Conservation (phyloP, 2,113 vertebrate species). For the Origma solitaria region DNA sequence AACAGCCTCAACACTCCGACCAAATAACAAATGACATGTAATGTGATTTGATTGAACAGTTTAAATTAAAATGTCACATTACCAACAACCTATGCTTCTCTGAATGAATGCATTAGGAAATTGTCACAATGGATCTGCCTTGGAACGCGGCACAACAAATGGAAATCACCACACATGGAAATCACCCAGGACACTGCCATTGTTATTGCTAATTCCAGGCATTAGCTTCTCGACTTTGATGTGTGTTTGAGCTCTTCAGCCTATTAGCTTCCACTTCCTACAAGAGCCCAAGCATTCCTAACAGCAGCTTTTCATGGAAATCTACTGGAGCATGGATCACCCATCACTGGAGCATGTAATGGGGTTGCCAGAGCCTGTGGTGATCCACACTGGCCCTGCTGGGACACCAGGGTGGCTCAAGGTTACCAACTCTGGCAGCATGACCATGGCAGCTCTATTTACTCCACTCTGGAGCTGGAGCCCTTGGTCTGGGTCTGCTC, state of each 20-base stretch:
- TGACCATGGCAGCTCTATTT: not conserved
- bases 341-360: not conserved
- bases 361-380: not conserved
- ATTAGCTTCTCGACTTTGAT: conserved; percentile 39
- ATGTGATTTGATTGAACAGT: not conserved
- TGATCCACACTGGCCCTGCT: not conserved
- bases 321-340: not conserved
- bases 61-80: not conserved
- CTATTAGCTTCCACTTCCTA: not conserved
- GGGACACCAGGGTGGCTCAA: not conserved
- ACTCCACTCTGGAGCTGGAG: not conserved
- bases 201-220: not conserved
- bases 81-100: not conserved
- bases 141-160: not conserved
- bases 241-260: not conserved
- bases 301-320: not conserved
- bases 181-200: not conserved
- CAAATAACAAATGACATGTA: not conserved
- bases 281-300: not conserved
- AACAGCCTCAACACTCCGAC: not conserved
- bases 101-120: not conserved
- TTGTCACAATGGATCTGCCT: not conserved
- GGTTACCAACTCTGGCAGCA: not conserved
- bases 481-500: not conserved
- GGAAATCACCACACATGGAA: not conserved